Evolutionary conservation across 1,140 invertebrate species (phyloP).

Genomic region (Nymphalis io): DNA sequence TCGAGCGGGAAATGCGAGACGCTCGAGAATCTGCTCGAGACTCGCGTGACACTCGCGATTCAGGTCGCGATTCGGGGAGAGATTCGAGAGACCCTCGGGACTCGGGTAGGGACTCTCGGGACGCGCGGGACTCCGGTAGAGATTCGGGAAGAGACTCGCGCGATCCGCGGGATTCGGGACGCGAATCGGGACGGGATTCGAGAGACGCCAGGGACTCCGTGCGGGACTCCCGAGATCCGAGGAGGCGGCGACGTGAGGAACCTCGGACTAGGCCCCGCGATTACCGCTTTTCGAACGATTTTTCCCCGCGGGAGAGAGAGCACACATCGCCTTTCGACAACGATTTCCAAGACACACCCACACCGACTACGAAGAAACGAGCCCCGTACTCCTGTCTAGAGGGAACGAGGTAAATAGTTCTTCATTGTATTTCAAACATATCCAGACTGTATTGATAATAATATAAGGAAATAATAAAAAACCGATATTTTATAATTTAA

Average conservation of each 20-base stretch:
- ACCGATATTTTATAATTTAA: no score
- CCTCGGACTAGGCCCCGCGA: slow-evolving; percentile 51
- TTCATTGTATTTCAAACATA: no score
- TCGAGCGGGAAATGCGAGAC: slow-evolving; percentile 38
- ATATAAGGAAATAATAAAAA: no score
- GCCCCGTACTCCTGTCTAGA: slow-evolving; percentile 70
- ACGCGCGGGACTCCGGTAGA: slow-evolving; percentile 60
- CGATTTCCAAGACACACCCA: slow-evolving; percentile 82
- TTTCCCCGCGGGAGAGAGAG: slow-evolving; percentile 80
- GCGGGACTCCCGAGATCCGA: slow-evolving; percentile 41
- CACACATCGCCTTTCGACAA: slow-evolving; percentile 86
- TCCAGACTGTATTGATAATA: no score
- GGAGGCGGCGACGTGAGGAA: slow-evolving; percentile 43
- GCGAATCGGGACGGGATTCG: slow-evolving; percentile 49
- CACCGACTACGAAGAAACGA: slow-evolving; percentile 57
- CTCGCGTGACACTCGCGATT: slow-evolving; percentile 40
- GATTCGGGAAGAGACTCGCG: slow-evolving; percentile 58
- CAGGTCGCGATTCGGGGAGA: slow-evolving; percentile 50
- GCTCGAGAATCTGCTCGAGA: slow-evolving; percentile 51
- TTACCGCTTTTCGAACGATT: slow-evolving; percentile 82
- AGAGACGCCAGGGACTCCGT: slow-evolving; percentile 31
- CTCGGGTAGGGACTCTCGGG: slow-evolving; percentile 56
- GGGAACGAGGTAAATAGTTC: slow-evolving; percentile 56
- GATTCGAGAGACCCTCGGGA: slow-evolving; percentile 42
- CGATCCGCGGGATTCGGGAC: slow-evolving; percentile 59